phyloP scores from a whole-genome alignment of 2,797 vertebrate species.

The Picus viridis region DNA sequence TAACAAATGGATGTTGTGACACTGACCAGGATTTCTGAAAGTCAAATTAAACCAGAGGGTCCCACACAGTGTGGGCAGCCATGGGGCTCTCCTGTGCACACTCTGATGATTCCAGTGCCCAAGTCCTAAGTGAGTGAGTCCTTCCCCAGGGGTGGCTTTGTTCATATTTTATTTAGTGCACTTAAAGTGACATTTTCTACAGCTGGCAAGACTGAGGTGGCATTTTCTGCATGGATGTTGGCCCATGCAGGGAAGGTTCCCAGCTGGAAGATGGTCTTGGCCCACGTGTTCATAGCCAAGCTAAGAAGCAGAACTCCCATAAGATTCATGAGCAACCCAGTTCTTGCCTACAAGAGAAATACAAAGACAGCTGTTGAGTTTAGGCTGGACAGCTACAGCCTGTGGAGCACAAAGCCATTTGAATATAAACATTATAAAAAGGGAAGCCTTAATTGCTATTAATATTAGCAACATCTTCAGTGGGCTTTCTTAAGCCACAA shows the following conservation, averaged over 20 bases:
- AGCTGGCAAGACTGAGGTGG: constrained; percentile 57
- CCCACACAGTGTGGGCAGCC: constrained; percentile 35
- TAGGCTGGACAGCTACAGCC: constrained; percentile 22
- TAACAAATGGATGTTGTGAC: constrained; percentile 4
- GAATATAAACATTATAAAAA: constrained; percentile 32
- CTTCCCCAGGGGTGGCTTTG: constrained; percentile 43
- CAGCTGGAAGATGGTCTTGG: constrained; percentile 88
- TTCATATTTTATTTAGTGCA: constrained; percentile 78
- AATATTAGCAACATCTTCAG: constrained; percentile 51
- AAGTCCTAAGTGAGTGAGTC: constrained; percentile 50
- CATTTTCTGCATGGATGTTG: constrained; percentile 75
- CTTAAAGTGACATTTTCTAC: constrained; percentile 72
- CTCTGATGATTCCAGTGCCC: constrained; percentile 58
- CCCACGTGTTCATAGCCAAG: constrained; percentile 97
- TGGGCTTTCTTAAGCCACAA: constrained; percentile 16
- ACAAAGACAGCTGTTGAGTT: constrained; percentile 45
- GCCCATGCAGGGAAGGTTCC: constrained; percentile 91
- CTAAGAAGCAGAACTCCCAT: constrained; percentile 90
- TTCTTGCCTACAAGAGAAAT: constrained; percentile 86
- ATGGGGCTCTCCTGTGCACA: constrained; percentile 4
- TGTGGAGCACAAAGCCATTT: constrained; percentile 30
- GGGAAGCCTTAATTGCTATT: background rate
- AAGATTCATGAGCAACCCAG: constrained; percentile 94
- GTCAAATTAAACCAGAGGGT: constrained; percentile 40
- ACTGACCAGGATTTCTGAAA: constrained; percentile 49